A percentile compares a stretch with the other conserved stretches of the same genome.
Conservation (phyloP, 2,113 vertebrate species). For the Vulpes ferrilata region DNA sequence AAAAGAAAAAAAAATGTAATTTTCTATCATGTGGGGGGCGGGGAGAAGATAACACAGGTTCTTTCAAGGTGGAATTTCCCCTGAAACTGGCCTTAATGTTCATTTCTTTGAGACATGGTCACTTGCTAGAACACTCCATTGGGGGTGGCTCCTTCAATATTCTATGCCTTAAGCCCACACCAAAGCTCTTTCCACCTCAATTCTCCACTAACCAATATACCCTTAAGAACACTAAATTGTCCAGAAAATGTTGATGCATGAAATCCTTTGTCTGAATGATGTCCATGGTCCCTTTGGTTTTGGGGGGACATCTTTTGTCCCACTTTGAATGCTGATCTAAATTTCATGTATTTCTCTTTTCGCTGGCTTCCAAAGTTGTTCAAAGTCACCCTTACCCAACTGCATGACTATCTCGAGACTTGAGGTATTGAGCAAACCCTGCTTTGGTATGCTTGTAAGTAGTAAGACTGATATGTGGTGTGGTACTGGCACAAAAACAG, state of each 20-base stretch:
- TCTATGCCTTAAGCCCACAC: neutral
- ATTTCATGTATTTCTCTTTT: neutral
- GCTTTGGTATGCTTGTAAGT: neutral
- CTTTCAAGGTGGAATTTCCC: neutral
- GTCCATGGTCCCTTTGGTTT: neutral
- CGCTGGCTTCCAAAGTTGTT: neutral
- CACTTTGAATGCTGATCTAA: neutral
- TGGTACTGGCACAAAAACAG: too few relatives aligned
- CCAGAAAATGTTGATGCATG: neutral
- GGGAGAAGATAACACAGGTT: neutral
- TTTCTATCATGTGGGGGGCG: neutral
- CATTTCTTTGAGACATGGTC: neutral
- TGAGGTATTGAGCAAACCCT: neutral
- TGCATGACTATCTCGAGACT: neutral
- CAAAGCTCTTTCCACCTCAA: neutral
- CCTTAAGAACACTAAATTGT: neutral
- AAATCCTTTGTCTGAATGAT: neutral
- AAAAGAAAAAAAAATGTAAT: neutral
- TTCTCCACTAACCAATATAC: neutral
- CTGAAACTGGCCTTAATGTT: neutral
- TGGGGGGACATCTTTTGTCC: neutral
- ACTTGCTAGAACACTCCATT: neutral
- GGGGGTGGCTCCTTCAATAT: neutral
- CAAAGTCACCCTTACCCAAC: neutral
- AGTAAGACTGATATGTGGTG: neutral